Evolutionary conservation across 2,113 vertebrate species (phyloP).

Genomic region (Geococcyx californianus): DNA sequence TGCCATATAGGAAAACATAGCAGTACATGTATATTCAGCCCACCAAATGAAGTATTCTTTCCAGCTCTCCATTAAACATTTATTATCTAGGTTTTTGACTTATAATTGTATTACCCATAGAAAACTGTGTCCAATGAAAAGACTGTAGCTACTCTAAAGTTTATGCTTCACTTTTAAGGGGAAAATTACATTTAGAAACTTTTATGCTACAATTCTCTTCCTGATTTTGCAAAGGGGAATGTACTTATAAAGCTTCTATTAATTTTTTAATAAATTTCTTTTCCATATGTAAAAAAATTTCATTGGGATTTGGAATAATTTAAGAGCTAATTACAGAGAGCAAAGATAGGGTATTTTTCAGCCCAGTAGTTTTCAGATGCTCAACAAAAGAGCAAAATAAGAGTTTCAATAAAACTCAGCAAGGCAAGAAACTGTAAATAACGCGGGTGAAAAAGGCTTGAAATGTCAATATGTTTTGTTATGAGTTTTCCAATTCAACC

Average conservation of each 20-base stretch:
- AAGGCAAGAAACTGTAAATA: constrained; percentile 70
- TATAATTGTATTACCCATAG: not conserved
- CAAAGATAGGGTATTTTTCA: constrained; percentile 67
- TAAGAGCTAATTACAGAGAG: constrained; percentile 64
- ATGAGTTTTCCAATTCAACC: constrained; percentile 46
- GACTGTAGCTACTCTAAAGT: not conserved
- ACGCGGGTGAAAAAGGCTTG: constrained; percentile 38
- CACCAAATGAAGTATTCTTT: not conserved
- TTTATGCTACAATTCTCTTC: constrained; percentile 1
- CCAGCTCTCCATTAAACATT: not conserved
- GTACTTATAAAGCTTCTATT: constrained; percentile 43
- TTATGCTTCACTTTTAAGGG: not conserved
- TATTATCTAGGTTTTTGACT: not conserved
- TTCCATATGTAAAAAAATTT: constrained; percentile 28
- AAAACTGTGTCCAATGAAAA: not conserved
- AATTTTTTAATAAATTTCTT: constrained; percentile 59
- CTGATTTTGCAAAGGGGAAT: constrained; percentile 16
- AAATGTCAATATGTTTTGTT: constrained; percentile 74
- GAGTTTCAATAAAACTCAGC: constrained; percentile 69
- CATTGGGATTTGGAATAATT: constrained; percentile 40
- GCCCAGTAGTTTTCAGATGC: constrained; percentile 65
- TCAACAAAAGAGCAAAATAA: constrained; percentile 70
- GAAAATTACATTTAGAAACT: not conserved
- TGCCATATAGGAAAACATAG: not conserved
- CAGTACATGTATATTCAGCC: not conserved